phyloP scores from a whole-genome alignment of 2,888 invertebrate species.

The Choristoneura rosaceana region DNA sequence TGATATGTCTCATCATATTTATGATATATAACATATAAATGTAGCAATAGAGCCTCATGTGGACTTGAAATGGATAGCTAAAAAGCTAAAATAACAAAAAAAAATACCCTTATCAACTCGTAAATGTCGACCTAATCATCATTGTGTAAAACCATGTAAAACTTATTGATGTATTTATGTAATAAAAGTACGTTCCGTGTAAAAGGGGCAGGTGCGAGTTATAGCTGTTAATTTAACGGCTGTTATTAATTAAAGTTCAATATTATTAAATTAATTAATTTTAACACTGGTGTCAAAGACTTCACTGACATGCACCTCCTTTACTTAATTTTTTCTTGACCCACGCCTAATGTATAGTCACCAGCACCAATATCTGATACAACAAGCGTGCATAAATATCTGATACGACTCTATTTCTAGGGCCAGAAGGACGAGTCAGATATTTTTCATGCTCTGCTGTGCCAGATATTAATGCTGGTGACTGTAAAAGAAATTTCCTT shows the following conservation, averaged over 20 bases:
- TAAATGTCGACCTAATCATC: background rate
- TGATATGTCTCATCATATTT: background rate
- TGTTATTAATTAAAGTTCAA: background rate
- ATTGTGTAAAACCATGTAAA: background rate
- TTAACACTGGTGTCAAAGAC: background rate
- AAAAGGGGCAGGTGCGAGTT: background rate
- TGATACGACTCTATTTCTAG: no score
- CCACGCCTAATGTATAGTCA: background rate
- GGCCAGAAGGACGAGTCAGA: no score
- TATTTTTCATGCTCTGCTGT: no score
- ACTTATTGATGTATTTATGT: background rate
- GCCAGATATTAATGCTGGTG: no score
- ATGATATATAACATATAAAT: background rate
- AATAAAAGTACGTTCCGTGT: background rate
- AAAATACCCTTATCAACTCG: background rate
- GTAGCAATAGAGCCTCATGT: background rate
- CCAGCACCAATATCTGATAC: no score
- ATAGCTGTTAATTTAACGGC: background rate
- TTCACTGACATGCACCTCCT: background rate
- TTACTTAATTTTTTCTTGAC: background rate
- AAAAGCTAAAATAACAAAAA: background rate
- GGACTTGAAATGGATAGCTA: background rate
- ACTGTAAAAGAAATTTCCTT: no score
- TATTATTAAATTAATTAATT: background rate
- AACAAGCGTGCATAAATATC: no score